phyloP scores from a whole-genome alignment of 2,888 invertebrate genomes.

The Rhamnusium bicolor region DNA sequence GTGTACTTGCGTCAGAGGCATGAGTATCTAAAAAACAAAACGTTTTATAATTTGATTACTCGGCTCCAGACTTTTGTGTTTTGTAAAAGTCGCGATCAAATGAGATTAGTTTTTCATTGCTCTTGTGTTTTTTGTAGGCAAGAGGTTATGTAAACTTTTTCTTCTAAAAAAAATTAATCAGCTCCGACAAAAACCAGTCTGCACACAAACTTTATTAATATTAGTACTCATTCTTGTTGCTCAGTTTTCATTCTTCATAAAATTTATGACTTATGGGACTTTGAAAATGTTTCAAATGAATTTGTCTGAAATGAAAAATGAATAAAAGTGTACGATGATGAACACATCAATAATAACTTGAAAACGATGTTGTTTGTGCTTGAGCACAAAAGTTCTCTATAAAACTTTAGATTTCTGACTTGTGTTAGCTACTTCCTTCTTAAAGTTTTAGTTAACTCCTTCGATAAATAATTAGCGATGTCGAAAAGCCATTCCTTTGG shows the following conservation, averaged over 20 bases:
- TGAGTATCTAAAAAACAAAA: no score
- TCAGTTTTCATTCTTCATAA: background rate
- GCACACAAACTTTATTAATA: background rate
- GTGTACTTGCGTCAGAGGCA: background rate
- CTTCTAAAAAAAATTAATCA: background rate
- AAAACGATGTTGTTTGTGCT: conserved; percentile 20
- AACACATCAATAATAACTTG: conserved; percentile 23
- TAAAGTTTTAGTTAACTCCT: conserved; percentile 27
- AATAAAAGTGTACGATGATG: conserved; percentile 23
- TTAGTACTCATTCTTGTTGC: background rate
- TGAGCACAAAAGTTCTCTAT: conserved; percentile 13
- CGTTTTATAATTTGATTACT: background rate
- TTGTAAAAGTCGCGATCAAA: background rate
- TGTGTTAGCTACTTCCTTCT: conserved; percentile 11
- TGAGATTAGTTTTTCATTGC: background rate
- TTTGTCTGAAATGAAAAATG: conserved; percentile 20
- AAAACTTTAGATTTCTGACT: conserved; percentile 25
- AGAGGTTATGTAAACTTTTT: background rate
- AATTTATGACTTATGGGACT: conserved; percentile 20
- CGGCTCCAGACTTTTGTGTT: background rate
- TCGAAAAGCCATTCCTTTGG: background rate
- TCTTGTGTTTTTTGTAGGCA: background rate
- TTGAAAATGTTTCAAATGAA: conserved; percentile 19
- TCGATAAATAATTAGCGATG: conserved; percentile 12
- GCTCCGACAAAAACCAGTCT: background rate